phyloP scores from a whole-genome alignment of 2,113 vertebrate species.

The Marcusenius ussheri region DNA sequence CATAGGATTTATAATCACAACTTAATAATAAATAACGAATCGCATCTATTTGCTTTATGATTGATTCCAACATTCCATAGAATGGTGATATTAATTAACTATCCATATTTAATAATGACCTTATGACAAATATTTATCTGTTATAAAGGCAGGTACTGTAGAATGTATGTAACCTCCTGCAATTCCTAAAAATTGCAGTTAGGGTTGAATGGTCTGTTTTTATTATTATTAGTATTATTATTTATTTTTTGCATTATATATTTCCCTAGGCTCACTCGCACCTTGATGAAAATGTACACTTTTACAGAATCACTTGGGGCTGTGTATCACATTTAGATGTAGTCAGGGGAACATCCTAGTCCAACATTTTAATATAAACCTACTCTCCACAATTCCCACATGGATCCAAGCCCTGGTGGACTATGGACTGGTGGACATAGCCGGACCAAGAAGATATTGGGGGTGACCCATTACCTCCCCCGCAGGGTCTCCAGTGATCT shows the following conservation, averaged over 20 bases:
- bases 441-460: not conserved
- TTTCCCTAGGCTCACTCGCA: not conserved
- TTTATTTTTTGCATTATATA: not conserved
- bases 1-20: not conserved
- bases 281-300: not conserved
- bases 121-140: not conserved
- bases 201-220: not conserved
- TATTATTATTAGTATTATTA: not conserved
- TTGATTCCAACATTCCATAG: not conserved
- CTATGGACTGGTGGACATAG: not conserved
- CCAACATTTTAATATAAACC: not conserved
- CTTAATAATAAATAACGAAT: not conserved
- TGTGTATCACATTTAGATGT: not conserved
- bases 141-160: not conserved
- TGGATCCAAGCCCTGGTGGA: not conserved
- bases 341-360: not conserved
- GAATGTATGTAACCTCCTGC: not conserved
- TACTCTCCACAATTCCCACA: not conserved
- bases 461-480: not conserved
- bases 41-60: not conserved
- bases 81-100: not conserved
- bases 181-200: not conserved
- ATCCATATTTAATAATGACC: not conserved
- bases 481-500: not conserved
- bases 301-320: not conserved